phyloP scores from a whole-genome alignment of 1,140 invertebrate species.

The Aphelenchoides fujianensis region DNA sequence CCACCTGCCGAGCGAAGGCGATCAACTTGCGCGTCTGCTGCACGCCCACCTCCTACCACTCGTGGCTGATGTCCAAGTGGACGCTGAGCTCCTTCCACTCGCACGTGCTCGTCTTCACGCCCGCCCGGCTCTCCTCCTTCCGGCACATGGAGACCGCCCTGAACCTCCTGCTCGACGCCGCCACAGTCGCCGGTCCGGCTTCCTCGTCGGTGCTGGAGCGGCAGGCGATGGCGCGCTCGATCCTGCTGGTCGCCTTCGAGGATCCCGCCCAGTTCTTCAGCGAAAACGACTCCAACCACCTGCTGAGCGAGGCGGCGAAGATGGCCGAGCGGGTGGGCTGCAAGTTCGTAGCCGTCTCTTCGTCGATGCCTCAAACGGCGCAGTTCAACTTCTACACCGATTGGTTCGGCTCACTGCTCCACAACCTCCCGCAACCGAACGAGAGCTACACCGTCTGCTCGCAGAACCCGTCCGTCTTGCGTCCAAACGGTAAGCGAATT shows the following conservation, averaged over 20 bases:
- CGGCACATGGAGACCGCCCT: slow-evolving; percentile 34
- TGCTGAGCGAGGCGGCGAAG: slow-evolving; percentile 31
- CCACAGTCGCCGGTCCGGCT: not conserved
- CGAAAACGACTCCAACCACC: slow-evolving; percentile 32
- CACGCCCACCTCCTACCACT: slow-evolving; percentile 28
- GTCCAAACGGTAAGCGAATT: slow-evolving; percentile 10
- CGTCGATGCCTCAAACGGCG: slow-evolving; percentile 15
- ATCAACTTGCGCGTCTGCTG: slow-evolving; percentile 33
- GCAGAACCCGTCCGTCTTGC: slow-evolving; percentile 1
- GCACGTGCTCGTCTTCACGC: slow-evolving; percentile 32
- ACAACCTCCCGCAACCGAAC: slow-evolving; percentile 20
- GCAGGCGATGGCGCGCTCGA: slow-evolving; percentile 27
- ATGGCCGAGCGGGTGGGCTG: slow-evolving; percentile 36
- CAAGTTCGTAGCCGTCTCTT: slow-evolving; percentile 25
- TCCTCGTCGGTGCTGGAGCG: slow-evolving; percentile 23
- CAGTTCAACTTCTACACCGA: slow-evolving; percentile 23
- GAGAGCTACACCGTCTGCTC: slow-evolving; percentile 26
- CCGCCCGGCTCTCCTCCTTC: slow-evolving; percentile 30
- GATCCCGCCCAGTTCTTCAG: slow-evolving; percentile 33
- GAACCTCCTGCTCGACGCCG: slow-evolving; percentile 28
- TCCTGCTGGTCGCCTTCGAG: slow-evolving; percentile 33
- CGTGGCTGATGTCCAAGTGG: slow-evolving; percentile 34
- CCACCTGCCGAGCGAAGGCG: slow-evolving; percentile 18
- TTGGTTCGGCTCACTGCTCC: slow-evolving; percentile 25
- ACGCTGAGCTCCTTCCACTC: slow-evolving; percentile 33